Conservation (phyloP, 2,797 vertebrate genomes). For the Aldrovandia affinis region DNA sequence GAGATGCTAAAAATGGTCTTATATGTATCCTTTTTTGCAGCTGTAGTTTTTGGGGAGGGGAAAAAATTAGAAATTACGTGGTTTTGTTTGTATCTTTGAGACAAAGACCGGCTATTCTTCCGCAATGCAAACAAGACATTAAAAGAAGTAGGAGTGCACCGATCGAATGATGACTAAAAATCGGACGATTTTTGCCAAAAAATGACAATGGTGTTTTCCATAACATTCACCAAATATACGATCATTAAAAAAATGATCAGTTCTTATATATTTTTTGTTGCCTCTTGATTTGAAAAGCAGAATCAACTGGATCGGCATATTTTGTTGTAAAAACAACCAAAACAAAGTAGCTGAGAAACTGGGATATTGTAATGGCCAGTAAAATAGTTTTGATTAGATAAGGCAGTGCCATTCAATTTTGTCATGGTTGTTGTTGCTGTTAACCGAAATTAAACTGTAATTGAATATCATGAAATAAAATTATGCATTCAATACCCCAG, state of each 20-base stretch:
- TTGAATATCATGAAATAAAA: background rate
- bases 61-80: background rate
- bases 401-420: background rate
- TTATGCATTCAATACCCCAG: background rate
- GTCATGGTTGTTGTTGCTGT: background rate
- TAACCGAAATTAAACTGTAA: background rate
- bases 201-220: no score
- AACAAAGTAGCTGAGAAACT: no score
- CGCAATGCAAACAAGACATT: background rate
- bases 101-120: background rate
- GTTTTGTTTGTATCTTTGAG: background rate
- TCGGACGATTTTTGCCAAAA: no score
- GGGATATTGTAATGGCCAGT: background rate
- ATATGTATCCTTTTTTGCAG: no score
- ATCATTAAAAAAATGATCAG: background rate
- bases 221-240: no score
- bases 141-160: no score
- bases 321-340: no score
- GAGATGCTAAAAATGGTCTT: no score
- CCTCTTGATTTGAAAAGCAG: no score
- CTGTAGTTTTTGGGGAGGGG: no score
- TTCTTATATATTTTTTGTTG: background rate
- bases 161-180: no score
- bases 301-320: no score
- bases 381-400: conserved; percentile 7